Evolutionary conservation across 2,888 invertebrate species (phyloP).

Genomic region (Drosophila demipolita): DNA sequence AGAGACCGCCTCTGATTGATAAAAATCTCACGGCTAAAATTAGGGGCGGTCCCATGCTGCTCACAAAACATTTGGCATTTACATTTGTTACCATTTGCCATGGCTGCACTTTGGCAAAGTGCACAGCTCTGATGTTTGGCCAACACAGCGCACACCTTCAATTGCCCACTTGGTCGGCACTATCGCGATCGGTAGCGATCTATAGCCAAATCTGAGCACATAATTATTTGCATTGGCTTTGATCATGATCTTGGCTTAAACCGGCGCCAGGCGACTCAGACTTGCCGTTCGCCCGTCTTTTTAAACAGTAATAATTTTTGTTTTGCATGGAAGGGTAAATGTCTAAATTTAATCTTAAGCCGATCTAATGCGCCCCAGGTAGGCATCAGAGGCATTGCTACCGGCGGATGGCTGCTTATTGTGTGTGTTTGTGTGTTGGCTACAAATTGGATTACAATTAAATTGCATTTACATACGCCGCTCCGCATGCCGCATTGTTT

Average conservation of each 20-base stretch:
- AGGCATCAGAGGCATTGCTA: slow-evolving; percentile 63
- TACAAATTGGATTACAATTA: slow-evolving; percentile 80
- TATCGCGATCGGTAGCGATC: slow-evolving; percentile 43
- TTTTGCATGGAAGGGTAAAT: slow-evolving; percentile 60
- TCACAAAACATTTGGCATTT: slow-evolving; percentile 20
- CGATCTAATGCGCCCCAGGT: slow-evolving; percentile 70
- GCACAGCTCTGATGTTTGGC: slow-evolving; percentile 60
- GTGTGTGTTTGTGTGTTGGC: slow-evolving; percentile 44
- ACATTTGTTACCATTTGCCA: slow-evolving; percentile 15
- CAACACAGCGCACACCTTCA: slow-evolving; percentile 56
- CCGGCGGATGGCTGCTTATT: slow-evolving; percentile 50
- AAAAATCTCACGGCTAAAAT: slow-evolving; percentile 71
- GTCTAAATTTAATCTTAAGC: slow-evolving; percentile 71
- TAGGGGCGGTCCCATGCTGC: slow-evolving; percentile 25
- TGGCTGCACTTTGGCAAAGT: slow-evolving; percentile 44
- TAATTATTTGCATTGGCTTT: slow-evolving; percentile 57
- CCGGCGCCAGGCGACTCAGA: slow-evolving; percentile 69
- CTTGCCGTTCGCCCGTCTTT: background rate
- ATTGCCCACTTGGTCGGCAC: slow-evolving; percentile 59
- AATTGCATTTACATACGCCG: slow-evolving; percentile 76
- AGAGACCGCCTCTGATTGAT: slow-evolving; percentile 63
- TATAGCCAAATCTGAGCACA: slow-evolving; percentile 56
- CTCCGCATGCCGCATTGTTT: slow-evolving; percentile 49
- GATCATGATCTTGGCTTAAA: slow-evolving; percentile 56
- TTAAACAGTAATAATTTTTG: slow-evolving; percentile 45